Evolutionary conservation across 1,140 invertebrate species (phyloP).

Genomic region (Pseudomyrmex cubaensis): DNA sequence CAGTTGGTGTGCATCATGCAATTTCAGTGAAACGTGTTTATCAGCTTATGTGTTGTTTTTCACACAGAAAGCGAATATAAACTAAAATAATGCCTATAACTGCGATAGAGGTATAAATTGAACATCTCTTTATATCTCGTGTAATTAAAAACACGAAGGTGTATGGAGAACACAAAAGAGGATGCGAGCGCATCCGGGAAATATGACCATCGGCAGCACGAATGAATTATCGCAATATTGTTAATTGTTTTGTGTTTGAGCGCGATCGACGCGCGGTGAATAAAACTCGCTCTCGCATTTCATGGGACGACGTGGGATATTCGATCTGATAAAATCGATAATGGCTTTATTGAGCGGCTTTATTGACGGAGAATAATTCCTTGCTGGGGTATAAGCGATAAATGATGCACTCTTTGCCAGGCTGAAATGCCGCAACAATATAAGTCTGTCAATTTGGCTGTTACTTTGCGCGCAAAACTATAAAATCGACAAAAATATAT

Average conservation of each 20-base stretch:
- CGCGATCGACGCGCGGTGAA: constrained; percentile 5
- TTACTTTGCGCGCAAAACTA: no score
- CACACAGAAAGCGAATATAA: neutral
- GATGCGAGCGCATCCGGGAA: neutral
- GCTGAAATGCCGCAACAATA: neutral
- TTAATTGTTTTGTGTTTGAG: constrained; percentile 34
- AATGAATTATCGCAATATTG: constrained; percentile 39
- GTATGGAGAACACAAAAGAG: neutral
- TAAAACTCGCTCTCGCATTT: constrained; percentile 30
- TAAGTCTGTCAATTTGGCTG: no score
- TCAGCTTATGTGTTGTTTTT: constrained; percentile 11
- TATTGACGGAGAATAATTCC: constrained; percentile 38
- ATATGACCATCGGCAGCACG: neutral
- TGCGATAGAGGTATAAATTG: neutral
- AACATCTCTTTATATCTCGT: constrained; percentile 13
- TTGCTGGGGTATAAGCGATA: neutral
- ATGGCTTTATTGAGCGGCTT: constrained; percentile 25
- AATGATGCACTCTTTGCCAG: neutral
- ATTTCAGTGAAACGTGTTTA: neutral
- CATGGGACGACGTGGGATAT: neutral
- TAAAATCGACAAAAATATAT: no score
- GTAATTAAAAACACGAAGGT: constrained; percentile 37
- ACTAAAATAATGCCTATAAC: constrained; percentile 31
- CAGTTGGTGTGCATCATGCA: neutral
- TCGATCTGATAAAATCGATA: neutral